Conservation (phyloP, 2,113 vertebrate genomes). For the Rhodinocichla rosea region DNA sequence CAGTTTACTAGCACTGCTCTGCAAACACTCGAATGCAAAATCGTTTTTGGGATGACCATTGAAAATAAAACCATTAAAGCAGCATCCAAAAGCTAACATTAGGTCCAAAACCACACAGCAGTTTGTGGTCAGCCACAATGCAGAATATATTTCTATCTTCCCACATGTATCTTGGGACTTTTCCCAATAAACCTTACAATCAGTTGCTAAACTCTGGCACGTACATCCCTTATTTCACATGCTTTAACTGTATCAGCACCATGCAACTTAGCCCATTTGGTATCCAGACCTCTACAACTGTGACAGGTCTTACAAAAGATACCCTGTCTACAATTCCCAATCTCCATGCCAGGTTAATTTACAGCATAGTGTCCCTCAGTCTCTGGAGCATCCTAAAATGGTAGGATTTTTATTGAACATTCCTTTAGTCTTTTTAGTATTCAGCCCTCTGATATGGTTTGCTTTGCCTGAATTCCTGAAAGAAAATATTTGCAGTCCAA, state of each 20-base stretch:
- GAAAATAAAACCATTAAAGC: neutral
- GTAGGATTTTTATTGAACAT: neutral
- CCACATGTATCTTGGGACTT: neutral
- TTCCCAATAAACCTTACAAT: neutral
- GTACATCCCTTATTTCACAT: neutral
- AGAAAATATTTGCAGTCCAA: neutral
- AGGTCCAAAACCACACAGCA: neutral
- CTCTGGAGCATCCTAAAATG: neutral
- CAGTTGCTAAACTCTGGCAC: neutral
- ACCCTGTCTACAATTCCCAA: neutral
- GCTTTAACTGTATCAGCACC: neutral
- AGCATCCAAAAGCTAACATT: neutral
- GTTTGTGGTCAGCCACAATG: neutral
- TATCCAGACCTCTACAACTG: neutral
- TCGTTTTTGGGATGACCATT: neutral
- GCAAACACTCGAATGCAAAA: neutral
- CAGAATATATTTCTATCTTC: neutral
- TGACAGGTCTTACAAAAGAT: neutral
- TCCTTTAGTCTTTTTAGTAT: neutral
- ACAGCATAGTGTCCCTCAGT: neutral
- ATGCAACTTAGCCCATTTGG: neutral
- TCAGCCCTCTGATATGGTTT: neutral
- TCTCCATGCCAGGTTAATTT: neutral
- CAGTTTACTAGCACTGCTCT: neutral
- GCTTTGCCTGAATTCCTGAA: neutral